Percentiles rank a stretch among this genome's conserved stretches.
Conservation (phyloP, 2,888 invertebrate genomes). For the Drosophila monieri region DNA sequence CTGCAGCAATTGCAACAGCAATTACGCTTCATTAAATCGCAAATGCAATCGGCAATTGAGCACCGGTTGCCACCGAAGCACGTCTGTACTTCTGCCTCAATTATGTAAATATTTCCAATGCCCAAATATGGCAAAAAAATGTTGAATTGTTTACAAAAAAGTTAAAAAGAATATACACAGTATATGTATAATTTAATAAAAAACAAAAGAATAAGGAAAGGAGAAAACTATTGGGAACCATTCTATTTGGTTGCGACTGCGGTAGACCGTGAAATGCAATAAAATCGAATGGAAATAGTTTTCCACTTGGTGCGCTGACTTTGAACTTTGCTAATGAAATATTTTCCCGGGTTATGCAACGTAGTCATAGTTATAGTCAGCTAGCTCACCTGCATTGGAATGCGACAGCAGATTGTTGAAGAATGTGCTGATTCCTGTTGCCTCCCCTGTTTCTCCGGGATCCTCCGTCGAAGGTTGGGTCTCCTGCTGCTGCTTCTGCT, state of each 20-base stretch:
- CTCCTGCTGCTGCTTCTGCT: constrained; percentile 39
- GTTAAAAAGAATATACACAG: constrained; percentile 31
- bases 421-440: constrained; percentile 83
- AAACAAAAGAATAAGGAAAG: not conserved
- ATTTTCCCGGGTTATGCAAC: constrained; percentile 48
- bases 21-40: constrained; percentile 76
- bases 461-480: constrained; percentile 43
- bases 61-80: constrained; percentile 39
- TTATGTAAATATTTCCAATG: constrained; percentile 76
- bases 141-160: constrained; percentile 43
- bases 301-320: constrained; percentile 51
- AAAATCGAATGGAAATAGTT: constrained; percentile 69
- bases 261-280: constrained; percentile 68
- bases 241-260: constrained; percentile 36
- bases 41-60: constrained; percentile 65
- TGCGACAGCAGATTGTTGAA: constrained; percentile 83
- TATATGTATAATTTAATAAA: constrained; percentile 4
- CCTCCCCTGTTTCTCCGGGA: constrained; percentile 51
- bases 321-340: constrained; percentile 61
- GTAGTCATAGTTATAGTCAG: constrained; percentile 24
- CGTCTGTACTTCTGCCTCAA: constrained; percentile 51
- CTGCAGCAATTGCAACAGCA: constrained; percentile 51
- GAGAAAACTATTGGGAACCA: not conserved
- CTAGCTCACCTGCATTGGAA: constrained; percentile 82
- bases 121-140: constrained; percentile 70